These are phyloP conservation scores for Agonopterix arenella DNA, from an alignment of 2,888 invertebrate genomes.

Conservation along the genomic window DNA sequence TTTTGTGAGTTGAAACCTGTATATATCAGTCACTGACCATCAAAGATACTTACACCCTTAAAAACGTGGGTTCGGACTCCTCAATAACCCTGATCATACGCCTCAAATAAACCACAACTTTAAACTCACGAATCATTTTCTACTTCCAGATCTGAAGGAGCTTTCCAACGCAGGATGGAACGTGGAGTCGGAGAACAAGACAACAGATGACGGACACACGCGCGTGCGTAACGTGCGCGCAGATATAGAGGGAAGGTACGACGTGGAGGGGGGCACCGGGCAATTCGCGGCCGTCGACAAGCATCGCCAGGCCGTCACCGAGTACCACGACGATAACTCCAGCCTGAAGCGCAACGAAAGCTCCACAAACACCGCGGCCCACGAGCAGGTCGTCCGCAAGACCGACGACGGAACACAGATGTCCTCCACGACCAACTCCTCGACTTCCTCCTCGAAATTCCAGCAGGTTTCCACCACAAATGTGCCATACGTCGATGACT, in stretches of 20 bases:
- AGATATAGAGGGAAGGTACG: slow-evolving; percentile 79
- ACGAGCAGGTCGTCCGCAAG: slow-evolving; percentile 53
- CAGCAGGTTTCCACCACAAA: slow-evolving; percentile 51
- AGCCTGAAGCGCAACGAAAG: slow-evolving; percentile 58
- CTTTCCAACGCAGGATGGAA: slow-evolving; percentile 80
- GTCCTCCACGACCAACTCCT: slow-evolving; percentile 54
- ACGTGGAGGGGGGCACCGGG: slow-evolving; percentile 80
- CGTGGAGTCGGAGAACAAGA: slow-evolving; percentile 78
- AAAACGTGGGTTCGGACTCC: too few relatives aligned
- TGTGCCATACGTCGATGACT: slow-evolving; percentile 48
- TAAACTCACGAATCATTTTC: not conserved
- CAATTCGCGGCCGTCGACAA: slow-evolving; percentile 80
- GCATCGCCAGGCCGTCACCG: slow-evolving; percentile 71
- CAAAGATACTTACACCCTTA: not conserved
- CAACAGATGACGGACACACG: slow-evolving; percentile 80
- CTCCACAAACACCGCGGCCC: slow-evolving; percentile 48
- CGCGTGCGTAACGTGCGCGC: slow-evolving; percentile 78
- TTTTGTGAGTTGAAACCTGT: slow-evolving; percentile 12
- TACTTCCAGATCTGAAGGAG: slow-evolving; percentile 63
- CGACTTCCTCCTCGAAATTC: slow-evolving; percentile 50
- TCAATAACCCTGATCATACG: too few relatives aligned
- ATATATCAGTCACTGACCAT: not conserved
- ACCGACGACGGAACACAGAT: slow-evolving; percentile 57
- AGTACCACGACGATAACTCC: slow-evolving; percentile 58
- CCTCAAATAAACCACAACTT: too few relatives aligned